Evolutionary conservation across 2,888 invertebrate genomes (phyloP), one percentile per base, ranked within the genome.

Genomic region (Mellilla xanthometata): DNA sequence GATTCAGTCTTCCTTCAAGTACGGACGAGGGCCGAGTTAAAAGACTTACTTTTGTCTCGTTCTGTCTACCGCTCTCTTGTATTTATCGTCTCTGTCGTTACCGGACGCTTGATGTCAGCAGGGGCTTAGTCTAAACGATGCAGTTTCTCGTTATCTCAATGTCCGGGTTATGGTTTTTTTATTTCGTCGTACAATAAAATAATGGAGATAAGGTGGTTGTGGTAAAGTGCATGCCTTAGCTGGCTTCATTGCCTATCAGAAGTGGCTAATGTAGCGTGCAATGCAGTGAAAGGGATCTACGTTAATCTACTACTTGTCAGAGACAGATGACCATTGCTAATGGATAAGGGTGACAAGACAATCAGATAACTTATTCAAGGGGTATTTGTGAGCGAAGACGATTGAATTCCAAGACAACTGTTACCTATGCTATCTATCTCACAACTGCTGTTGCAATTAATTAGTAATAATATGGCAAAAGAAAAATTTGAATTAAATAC

Each of bases 111-210:
- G 60, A 65, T 62, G 62, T 63, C 68, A 63, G 62, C 58, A 51
- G 52, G 60, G 65, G 65, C 60, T 71, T 71, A 65, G 64, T 63
- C 54, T 67, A 65, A 69, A 69, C 62, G 68, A 67, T 71, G 71
- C 69, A 71, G 62, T 73, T 72, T 72, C 68, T 69, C 67, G 67
- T 70, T 72, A 72, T 72, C 72, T 70, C 62, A 59, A 65, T 65
- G 61, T 43, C 55, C 19, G 61, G 56, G 65, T 72, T 67, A 70
- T 66, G 65, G 54, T 62, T 65, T 58, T 58, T 65, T 68, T 64
- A 58, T 62, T 53, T 49, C 60, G 61, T 57, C 52, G 51, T 56
- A 54, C 59, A 53, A 54, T 52, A 54, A 51, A 52, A 53, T 55
- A 58, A 54, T 55, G 55, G 49, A 55, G 58, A 58, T 58, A 58